phyloP scores from a whole-genome alignment of 2,888 invertebrate species.

The Lasioglossum vierecki region DNA sequence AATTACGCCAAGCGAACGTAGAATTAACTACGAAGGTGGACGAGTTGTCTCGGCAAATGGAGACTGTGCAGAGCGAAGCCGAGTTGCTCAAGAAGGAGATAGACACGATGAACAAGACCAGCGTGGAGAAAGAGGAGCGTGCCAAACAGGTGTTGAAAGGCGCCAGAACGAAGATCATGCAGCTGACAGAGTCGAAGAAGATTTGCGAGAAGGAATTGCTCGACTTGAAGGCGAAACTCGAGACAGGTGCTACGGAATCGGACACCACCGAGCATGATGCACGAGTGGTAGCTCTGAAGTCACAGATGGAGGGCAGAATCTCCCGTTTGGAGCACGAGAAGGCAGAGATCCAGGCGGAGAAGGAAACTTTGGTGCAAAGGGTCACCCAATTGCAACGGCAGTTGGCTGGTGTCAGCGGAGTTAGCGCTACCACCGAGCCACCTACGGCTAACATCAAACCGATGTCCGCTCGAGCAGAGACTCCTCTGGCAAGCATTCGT shows the following conservation, averaged over 20 bases:
- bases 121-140: conserved; percentile 87
- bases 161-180: conserved; percentile 90
- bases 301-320: conserved; percentile 89
- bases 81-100: conserved; percentile 89
- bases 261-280: conserved; percentile 81
- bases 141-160: conserved; percentile 89
- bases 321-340: conserved; percentile 90
- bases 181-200: conserved; percentile 89
- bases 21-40: conserved; percentile 78
- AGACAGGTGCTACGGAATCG: conserved; percentile 75
- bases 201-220: conserved; percentile 81
- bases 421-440: conserved; percentile 86
- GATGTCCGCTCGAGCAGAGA: conserved; percentile 94
- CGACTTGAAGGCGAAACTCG: conserved; percentile 79
- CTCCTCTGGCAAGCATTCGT: conserved; percentile 95
- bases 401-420: conserved; percentile 87
- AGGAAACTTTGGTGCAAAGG: conserved; percentile 90
- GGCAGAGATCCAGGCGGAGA: conserved; percentile 87
- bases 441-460: conserved; percentile 97
- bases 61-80: conserved; percentile 86
- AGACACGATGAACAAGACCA: conserved; percentile 86
- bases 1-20: conserved; percentile 80
- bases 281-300: conserved; percentile 87
- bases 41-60: conserved; percentile 83
- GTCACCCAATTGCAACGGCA: conserved; percentile 89